A percentile compares a stretch with the other conserved stretches of the same genome.
These are phyloP conservation scores for Melinaea menophilus DNA, from an alignment of 2,888 invertebrate species.

Conservation along the genomic window DNA sequence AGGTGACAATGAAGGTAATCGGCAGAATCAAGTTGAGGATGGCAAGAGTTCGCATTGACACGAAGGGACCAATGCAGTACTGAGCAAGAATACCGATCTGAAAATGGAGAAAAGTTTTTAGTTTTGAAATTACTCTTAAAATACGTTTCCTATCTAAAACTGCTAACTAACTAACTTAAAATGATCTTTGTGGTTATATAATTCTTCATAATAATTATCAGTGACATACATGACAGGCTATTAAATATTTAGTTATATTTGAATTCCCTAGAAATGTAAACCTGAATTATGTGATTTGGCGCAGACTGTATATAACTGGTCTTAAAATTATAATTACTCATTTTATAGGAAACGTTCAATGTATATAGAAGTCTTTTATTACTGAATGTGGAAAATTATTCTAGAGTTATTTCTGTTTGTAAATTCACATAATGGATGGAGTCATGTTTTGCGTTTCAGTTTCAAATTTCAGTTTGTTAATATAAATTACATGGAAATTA, in stretches of 20 bases:
- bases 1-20: slow-evolving; percentile 73
- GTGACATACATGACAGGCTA: too few relatives aligned
- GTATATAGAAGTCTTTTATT: not conserved
- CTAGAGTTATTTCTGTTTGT: not conserved
- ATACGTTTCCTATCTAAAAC: too few relatives aligned
- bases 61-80: slow-evolving; percentile 79
- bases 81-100: slow-evolving; percentile 80
- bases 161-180: too few relatives aligned
- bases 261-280: too few relatives aligned
- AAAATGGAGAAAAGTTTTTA: slow-evolving; percentile 39
- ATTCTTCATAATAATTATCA: too few relatives aligned
- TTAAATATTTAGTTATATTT: too few relatives aligned
- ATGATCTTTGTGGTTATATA: too few relatives aligned
- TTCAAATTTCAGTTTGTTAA: not conserved
- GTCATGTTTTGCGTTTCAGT: not conserved
- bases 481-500: not conserved
- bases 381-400: not conserved
- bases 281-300: too few relatives aligned
- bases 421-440: not conserved
- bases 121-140: not conserved
- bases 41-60: slow-evolving; percentile 74
- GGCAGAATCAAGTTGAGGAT: slow-evolving; percentile 78
- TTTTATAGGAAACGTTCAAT: not conserved
- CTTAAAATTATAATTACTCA: not conserved
- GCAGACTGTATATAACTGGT: too few relatives aligned